A percentile compares a stretch with the other conserved stretches of the same genome.
phyloP scores from a whole-genome alignment of 2,113 vertebrate genomes.

The Nannospalax galili region DNA sequence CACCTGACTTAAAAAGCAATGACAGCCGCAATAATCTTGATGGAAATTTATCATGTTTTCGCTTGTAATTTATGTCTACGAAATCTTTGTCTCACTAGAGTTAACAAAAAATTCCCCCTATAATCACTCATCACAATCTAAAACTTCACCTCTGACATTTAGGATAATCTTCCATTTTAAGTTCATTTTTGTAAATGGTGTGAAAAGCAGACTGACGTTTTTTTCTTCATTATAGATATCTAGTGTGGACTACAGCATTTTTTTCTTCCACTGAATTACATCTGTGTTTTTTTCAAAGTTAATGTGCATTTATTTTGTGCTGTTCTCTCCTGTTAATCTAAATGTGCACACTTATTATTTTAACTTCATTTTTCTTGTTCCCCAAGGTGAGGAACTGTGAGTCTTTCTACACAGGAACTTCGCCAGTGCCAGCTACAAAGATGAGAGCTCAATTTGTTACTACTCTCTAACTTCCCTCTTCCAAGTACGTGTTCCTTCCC shows the following conservation, averaged over 20 bases:
- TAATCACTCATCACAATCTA: neutral
- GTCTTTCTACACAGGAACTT: neutral
- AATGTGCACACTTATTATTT: neutral
- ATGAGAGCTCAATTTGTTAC: neutral
- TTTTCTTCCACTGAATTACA: neutral
- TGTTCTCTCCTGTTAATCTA: neutral
- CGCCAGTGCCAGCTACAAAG: neutral
- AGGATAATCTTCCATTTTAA: neutral
- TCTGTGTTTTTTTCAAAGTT: neutral
- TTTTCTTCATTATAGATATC: neutral
- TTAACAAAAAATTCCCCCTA: neutral
- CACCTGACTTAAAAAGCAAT: neutral
- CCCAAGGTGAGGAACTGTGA: neutral
- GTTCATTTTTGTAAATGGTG: neutral
- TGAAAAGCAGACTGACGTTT: neutral
- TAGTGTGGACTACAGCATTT: neutral
- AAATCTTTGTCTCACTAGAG: neutral
- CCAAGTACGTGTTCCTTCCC: neutral
- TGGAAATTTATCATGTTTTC: neutral
- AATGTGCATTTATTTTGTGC: neutral
- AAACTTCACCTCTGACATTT: neutral
- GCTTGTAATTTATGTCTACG: neutral
- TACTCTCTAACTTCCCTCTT: neutral
- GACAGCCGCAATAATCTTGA: neutral
- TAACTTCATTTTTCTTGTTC: neutral